Evolutionary conservation across 2,797 vertebrate genomes (phyloP).

Genomic region (Micrastur ruficollis): DNA sequence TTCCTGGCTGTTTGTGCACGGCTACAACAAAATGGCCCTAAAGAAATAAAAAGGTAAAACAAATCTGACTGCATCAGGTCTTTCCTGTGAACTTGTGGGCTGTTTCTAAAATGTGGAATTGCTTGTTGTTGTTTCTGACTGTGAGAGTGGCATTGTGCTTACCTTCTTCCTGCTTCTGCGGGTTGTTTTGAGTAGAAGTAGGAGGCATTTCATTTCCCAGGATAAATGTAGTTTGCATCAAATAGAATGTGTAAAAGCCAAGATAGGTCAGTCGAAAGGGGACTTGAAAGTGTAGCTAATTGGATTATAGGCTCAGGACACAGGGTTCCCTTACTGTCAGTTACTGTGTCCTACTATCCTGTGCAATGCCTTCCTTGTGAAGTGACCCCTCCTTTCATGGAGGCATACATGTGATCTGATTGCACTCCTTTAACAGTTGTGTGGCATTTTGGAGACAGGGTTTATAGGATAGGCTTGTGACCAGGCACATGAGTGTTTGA

Average conservation of each 20-base stretch:
- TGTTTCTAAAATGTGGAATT: neutral
- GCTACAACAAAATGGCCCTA: neutral
- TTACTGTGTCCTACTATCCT: neutral
- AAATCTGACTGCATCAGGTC: neutral
- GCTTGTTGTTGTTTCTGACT: neutral
- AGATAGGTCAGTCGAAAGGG: neutral
- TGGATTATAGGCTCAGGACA: neutral
- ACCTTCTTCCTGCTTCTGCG: neutral
- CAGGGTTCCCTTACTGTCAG: neutral
- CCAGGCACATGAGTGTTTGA: rapidly evolving
- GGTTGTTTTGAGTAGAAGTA: neutral
- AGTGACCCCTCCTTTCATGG: neutral
- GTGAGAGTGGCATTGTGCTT: neutral
- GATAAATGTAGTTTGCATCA: neutral
- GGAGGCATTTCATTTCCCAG: neutral
- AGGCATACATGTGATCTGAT: neutral
- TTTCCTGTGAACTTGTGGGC: neutral
- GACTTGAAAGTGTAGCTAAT: neutral
- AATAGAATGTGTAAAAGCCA: neutral
- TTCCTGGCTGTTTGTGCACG: neutral
- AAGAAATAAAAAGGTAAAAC: slow-evolving; percentile 60
- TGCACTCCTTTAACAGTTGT: neutral
- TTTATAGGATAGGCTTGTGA: neutral
- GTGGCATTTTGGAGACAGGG: neutral
- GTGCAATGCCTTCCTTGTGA: neutral